Base-by-base conservation (phyloP, 2,888 invertebrate genomes). In the Vandiemenella viatica region DNA sequence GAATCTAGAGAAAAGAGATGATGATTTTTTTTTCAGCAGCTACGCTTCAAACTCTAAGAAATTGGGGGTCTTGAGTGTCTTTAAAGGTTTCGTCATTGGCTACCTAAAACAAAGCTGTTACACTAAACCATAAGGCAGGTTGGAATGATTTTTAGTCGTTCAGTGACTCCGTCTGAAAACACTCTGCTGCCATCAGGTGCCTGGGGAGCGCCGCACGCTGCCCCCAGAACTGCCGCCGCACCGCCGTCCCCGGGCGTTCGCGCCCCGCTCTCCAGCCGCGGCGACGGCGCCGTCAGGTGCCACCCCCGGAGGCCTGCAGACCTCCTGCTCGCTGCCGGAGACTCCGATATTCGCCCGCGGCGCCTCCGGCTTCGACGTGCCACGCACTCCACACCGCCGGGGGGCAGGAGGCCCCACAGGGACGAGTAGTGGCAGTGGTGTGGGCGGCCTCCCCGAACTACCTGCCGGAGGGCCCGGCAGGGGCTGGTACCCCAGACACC, bases 311-410 rank as follows among this genome's bases (percentile, higher is more conserved):
- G 47, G 68, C 67, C 67, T 87, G 65, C 87, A 87, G 65, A 87
- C 87, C 4, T 87, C 87, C 1, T 87, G 86, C 57, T 87, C 87
- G 60, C 70, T 88, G 50, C 88, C 88, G n/a, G 88, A 88, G 69
- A 88, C 88, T 1, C 87, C 88, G 1, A 86, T 88, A 53, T 88
- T 88, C 65, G 84, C 86, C 4, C 73, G 88, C 56, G 85, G 85
- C 49, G 47, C 16, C 17, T n/a, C n/a, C n/a, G 51, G 61, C 58
- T 82, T 84, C 67, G 87, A 88, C 66, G 82, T 87, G 56, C 85
- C 87, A 1, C 74, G 87, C 52, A 87, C 87, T 3, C 86, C 87
- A 5, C 86, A 85, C 53, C 72, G 83, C 53, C 66, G 75, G 37
- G 43, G 40, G 10, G 43, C 48, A 16, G 55, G 40, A 43, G 53